Evolutionary conservation across 2,888 invertebrate species (phyloP).

Genomic region (Lithophane ornitopus): DNA sequence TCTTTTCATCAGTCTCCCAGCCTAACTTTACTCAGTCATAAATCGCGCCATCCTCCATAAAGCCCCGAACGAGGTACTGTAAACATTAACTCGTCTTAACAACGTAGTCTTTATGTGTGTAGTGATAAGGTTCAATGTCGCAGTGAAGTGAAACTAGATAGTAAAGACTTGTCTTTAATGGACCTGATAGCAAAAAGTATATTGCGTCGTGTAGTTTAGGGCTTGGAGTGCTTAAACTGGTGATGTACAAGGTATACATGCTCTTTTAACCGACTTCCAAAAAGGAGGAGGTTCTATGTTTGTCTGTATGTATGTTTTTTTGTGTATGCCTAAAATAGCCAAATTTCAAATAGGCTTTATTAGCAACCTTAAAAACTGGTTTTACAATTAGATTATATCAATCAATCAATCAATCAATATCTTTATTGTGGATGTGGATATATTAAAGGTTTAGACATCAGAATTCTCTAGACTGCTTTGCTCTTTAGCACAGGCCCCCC

Average conservation of each 20-base stretch:
- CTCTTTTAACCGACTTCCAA: not conserved
- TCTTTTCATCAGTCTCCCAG: conserved; percentile 43
- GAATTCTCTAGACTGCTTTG: too few species aligned
- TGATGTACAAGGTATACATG: conserved; percentile 2
- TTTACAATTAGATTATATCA: too few species aligned
- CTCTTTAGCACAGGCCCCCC: too few species aligned
- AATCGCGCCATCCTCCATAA: conserved; percentile 53
- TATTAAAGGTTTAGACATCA: too few species aligned
- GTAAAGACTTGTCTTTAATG: conserved; percentile 58
- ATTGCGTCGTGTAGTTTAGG: conserved; percentile 39
- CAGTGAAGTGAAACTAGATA: conserved; percentile 29
- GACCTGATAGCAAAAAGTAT: conserved; percentile 53
- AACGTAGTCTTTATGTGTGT: conserved; percentile 54
- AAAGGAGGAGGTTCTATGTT: too few species aligned
- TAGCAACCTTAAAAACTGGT: too few species aligned
- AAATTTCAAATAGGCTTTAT: too few species aligned
- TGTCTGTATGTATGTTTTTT: too few species aligned
- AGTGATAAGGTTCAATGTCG: conserved; percentile 54
- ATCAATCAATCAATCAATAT: too few species aligned
- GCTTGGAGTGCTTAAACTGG: conserved; percentile 41
- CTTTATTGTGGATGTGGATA: too few species aligned
- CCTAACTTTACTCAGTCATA: conserved; percentile 45
- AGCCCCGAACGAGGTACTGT: conserved; percentile 49
- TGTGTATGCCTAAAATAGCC: too few species aligned
- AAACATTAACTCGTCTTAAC: conserved; percentile 57